Percentiles rank a stretch among this genome's conserved stretches.
These are phyloP conservation scores for Nemapogon koenigi DNA, from an alignment of 2,888 invertebrate genomes.

Conservation along the genomic window DNA sequence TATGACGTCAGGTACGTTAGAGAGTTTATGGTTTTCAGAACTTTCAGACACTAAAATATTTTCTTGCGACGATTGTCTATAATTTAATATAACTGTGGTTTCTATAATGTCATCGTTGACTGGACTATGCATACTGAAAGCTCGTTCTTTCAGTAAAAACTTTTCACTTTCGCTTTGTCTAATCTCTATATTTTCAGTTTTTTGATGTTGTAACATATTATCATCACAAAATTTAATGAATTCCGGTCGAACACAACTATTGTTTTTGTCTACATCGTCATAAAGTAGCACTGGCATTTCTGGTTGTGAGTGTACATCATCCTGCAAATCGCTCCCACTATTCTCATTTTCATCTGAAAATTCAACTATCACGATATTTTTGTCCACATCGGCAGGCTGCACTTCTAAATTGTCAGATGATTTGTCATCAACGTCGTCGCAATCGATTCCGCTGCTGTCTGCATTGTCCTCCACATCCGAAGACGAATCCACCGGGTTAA, in stretches of 20 bases:
- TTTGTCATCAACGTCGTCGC: constrained; percentile 69
- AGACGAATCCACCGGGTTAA: constrained; percentile 68
- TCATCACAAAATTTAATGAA: constrained; percentile 44
- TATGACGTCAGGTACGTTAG: too few species aligned
- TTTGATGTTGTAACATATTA: constrained; percentile 41
- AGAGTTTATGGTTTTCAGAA: too few species aligned
- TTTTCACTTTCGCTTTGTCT: too few species aligned
- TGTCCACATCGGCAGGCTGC: constrained; percentile 29
- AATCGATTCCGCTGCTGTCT: constrained; percentile 65
- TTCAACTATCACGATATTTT: background rate
- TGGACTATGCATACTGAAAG: too few species aligned
- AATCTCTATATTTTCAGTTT: background rate
- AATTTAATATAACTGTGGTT: too few species aligned
- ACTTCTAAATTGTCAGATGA: constrained; percentile 51
- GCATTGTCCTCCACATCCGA: constrained; percentile 67
- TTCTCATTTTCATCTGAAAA: background rate
- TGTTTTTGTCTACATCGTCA: constrained; percentile 29
- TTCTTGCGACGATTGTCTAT: too few species aligned
- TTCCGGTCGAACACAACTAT: constrained; percentile 24
- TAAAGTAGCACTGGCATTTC: constrained; percentile 36
- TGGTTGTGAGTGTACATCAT: constrained; percentile 15
- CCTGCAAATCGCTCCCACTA: background rate
- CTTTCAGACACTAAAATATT: too few species aligned
- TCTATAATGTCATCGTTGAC: too few species aligned
- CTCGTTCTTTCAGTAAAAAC: too few species aligned